Percentiles rank a stretch among this genome's conserved stretches.
phyloP scores from a whole-genome alignment of 2,113 vertebrate genomes.

The Phaethornis superciliosus region DNA sequence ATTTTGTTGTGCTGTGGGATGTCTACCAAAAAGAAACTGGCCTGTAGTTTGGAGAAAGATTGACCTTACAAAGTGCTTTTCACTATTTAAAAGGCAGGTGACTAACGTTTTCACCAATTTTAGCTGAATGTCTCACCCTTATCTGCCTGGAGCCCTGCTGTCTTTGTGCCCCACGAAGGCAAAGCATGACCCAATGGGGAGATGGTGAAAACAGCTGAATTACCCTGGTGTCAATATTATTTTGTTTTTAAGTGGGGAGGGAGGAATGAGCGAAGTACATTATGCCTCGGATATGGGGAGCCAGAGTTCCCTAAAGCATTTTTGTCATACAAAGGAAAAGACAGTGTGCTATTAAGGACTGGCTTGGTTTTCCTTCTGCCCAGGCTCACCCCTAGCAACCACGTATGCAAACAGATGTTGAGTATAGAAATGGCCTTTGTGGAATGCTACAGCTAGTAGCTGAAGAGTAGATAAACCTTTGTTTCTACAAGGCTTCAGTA shows the following conservation, averaged over 20 bases:
- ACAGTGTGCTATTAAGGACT: fast-evolving
- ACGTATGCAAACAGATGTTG: not conserved
- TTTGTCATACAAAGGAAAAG: not conserved
- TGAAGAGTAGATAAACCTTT: not conserved
- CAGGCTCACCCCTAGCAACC: not conserved
- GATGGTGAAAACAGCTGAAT: not conserved
- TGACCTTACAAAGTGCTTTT: not conserved
- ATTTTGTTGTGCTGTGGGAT: not conserved
- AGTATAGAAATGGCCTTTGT: not conserved
- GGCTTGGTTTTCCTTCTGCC: not conserved
- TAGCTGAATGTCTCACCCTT: not conserved
- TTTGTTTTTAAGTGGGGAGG: not conserved
- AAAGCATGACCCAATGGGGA: not conserved
- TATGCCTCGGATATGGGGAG: not conserved
- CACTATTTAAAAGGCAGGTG: not conserved
- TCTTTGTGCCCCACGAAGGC: fast-evolving
- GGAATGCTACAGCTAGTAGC: not conserved
- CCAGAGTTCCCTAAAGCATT: not conserved
- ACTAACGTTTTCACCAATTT: not conserved
- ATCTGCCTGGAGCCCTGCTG: not conserved
- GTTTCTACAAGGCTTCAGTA: not conserved
- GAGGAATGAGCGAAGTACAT: not conserved
- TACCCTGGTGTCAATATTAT: not conserved
- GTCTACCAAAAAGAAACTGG: not conserved
- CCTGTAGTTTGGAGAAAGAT: not conserved